Percentiles rank a stretch among this genome's conserved stretches.
Conservation (phyloP, 2,113 vertebrate species). For the Notothenia coriiceps region DNA sequence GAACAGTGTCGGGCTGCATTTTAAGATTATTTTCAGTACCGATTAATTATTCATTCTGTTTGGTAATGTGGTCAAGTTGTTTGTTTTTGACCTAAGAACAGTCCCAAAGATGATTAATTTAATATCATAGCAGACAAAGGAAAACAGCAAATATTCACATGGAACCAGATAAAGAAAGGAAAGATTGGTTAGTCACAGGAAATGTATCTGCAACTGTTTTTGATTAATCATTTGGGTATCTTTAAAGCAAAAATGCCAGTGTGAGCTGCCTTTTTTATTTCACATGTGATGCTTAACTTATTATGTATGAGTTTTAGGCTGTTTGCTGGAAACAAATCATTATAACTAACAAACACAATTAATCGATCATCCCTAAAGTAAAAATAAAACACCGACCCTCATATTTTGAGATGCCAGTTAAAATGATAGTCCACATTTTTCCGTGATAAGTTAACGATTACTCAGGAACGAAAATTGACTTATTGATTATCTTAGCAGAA, state of each 20-base stretch:
- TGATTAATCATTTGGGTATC: background rate
- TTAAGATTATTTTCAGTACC: background rate
- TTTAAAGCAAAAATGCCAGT: background rate
- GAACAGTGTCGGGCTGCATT: conserved; percentile 7
- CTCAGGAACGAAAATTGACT: background rate
- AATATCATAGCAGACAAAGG: no score
- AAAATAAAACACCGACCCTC: background rate
- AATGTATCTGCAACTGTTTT: background rate
- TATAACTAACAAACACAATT: background rate
- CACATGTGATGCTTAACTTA: background rate
- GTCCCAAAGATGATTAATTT: no score
- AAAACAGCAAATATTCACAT: no score
- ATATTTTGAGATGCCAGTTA: background rate
- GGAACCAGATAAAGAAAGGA: no score
- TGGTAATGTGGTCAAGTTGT: background rate
- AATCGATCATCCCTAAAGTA: background rate
- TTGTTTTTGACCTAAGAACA: background rate
- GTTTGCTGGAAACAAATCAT: background rate
- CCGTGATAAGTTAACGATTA: background rate
- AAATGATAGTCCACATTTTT: no score
- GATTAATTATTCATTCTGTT: background rate
- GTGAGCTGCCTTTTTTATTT: conserved; percentile 8
- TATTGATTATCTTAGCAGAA: conserved; percentile 1
- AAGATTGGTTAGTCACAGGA: background rate
- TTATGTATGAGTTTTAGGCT: background rate